Evolutionary conservation across 2,113 vertebrate genomes (phyloP).

Genomic region (Strigops habroptila): DNA sequence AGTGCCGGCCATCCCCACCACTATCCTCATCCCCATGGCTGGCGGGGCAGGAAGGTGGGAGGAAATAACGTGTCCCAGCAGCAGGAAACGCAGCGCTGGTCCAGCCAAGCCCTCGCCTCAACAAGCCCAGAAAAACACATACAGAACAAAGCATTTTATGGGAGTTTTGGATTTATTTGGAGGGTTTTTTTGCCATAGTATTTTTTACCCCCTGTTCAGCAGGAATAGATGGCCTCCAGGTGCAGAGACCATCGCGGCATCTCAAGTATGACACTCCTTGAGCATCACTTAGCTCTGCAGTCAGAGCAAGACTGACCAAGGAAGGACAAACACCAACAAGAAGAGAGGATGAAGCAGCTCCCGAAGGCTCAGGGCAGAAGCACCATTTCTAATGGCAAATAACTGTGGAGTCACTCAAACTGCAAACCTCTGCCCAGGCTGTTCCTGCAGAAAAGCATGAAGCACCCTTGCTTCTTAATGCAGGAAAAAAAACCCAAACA

Average conservation of each 20-base stretch:
- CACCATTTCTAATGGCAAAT: neutral
- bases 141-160: accelerated
- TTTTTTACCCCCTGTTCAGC: accelerated
- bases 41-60: accelerated
- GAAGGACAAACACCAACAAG: neutral
- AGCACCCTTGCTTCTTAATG: neutral
- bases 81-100: neutral
- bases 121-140: neutral
- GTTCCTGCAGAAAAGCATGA: neutral
- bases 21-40: neutral
- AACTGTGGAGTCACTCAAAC: neutral
- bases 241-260: accelerated
- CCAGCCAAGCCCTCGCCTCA: neutral
- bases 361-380: neutral
- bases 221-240: neutral
- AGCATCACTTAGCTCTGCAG: accelerated
- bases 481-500: neutral
- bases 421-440: neutral
- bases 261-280: accelerated
- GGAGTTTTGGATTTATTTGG: neutral
- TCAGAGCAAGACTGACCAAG: neutral
- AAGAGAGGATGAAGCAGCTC: neutral
- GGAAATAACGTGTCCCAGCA: neutral
- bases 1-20: accelerated
- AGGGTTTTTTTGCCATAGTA: accelerated